Evolutionary conservation across 2,113 vertebrate species (phyloP).

Genomic region (Scomber scombrus): DNA sequence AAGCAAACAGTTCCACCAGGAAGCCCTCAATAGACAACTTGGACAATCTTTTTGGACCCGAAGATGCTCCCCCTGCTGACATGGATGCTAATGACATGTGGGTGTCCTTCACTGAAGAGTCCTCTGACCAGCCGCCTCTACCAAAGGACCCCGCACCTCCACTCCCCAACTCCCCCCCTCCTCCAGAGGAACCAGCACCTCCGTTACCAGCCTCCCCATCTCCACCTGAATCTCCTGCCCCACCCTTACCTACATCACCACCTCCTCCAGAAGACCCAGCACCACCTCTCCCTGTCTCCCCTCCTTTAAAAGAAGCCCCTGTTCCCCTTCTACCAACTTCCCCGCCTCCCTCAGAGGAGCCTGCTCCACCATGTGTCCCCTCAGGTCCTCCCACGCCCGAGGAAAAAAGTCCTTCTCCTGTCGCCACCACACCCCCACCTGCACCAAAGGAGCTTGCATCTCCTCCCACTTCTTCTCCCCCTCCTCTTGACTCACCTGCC

Average conservation of each 20-base stretch:
- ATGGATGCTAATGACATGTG: constrained; percentile 87
- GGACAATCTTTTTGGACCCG: constrained; percentile 97
- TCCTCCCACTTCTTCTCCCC: constrained; percentile 43
- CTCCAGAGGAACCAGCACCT: constrained; percentile 80
- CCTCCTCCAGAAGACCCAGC: constrained; percentile 64
- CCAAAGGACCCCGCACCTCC: constrained; percentile 62
- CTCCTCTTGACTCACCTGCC: constrained; percentile 35
- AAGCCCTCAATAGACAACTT: constrained; percentile 93
- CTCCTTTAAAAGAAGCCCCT: constrained; percentile 67
- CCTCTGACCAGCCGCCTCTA: constrained; percentile 79
- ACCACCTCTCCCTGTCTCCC: constrained; percentile 61
- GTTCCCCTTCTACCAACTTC: constrained; percentile 60
- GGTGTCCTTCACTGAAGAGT: constrained; percentile 93
- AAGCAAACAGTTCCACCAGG: constrained; percentile 59
- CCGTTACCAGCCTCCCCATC: constrained; percentile 72
- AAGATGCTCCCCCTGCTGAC: constrained; percentile 82
- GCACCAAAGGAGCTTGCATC: constrained; percentile 51
- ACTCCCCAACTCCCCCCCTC: constrained; percentile 69
- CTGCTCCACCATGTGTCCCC: constrained; percentile 9
- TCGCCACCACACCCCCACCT: constrained; percentile 44
- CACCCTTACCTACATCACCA: constrained; percentile 71
- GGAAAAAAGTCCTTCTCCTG: constrained; percentile 24
- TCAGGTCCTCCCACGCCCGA: constrained; percentile 64
- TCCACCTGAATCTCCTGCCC: constrained; percentile 67
- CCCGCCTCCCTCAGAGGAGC: constrained; percentile 55